Percentiles rank a stretch among this genome's conserved stretches.
phyloP scores from a whole-genome alignment of 92 coral and sea anemone genomes.

The Montipora capitata region DNA sequence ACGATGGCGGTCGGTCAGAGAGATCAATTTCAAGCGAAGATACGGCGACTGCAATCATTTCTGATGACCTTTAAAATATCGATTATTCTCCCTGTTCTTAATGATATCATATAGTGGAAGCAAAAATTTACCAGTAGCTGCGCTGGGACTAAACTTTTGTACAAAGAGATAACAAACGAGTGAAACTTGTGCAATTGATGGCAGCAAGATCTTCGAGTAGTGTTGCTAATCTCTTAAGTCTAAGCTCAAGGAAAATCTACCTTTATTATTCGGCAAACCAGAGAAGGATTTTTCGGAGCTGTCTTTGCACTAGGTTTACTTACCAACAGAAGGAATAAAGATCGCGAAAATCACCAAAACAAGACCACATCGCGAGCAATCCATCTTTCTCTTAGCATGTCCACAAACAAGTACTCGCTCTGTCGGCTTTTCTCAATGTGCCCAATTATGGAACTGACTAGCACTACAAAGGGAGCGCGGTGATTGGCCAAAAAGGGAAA shows the following conservation, averaged over 20 bases:
- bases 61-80: neutral
- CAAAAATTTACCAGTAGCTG: neutral
- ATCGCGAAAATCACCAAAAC: constrained; percentile 29
- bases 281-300: neutral
- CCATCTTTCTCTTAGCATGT: constrained; percentile 55
- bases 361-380: neutral
- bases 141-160: neutral
- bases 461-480: neutral
- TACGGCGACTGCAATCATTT: neutral
- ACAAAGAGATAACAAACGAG: neutral
- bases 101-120: neutral
- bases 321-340: constrained; percentile 42
- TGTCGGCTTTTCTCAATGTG: constrained; percentile 53
- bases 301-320: constrained; percentile 34
- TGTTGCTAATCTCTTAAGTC: constrained; percentile 49
- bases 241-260: constrained; percentile 46
- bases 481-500: constrained; percentile 40
- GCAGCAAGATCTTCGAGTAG: neutral
- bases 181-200: neutral
- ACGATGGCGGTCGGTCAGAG: neutral
- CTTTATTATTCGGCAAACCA: constrained; percentile 8
- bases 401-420: constrained; percentile 31
- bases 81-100: neutral
- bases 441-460: constrained; percentile 52
- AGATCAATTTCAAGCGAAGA: neutral